Evolutionary conservation across 64 coral and sea anemone genomes (phyloP).

Genomic region (Montipora foliosa): DNA sequence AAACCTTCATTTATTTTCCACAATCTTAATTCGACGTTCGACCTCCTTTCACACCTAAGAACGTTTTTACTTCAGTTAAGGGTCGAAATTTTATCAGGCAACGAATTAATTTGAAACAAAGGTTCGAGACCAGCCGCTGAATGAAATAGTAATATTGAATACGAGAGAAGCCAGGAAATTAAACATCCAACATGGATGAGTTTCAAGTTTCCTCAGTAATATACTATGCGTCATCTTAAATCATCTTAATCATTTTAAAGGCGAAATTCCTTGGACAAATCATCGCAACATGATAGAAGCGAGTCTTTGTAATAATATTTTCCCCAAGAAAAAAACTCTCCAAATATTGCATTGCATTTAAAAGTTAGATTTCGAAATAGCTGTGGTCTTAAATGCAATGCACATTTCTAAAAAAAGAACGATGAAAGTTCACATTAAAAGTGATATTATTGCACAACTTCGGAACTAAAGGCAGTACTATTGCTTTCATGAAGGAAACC

Average conservation of each 20-base stretch:
- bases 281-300: too few relatives aligned
- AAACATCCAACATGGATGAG: not conserved
- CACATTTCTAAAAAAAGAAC: too few relatives aligned
- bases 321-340: too few relatives aligned
- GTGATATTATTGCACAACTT: too few relatives aligned
- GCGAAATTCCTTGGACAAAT: not conserved
- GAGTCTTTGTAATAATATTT: too few relatives aligned
- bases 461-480: too few relatives aligned
- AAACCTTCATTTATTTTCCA: not conserved
- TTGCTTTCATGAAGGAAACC: too few relatives aligned
- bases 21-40: not conserved
- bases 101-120: not conserved
- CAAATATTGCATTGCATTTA: too few relatives aligned
- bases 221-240: not conserved
- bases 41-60: not conserved
- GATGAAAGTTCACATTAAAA: too few relatives aligned
- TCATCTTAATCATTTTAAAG: not conserved
- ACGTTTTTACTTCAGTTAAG: not conserved
- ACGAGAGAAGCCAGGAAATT: not conserved
- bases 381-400: too few relatives aligned
- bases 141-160: conserved; percentile 13
- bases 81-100: not conserved
- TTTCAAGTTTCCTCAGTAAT: not conserved
- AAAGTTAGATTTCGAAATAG: too few relatives aligned
- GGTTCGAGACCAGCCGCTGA: not conserved